These are phyloP conservation scores for Aspiorhynchus laticeps DNA, from an alignment of 2,113 vertebrate species.

Conservation along the genomic window DNA sequence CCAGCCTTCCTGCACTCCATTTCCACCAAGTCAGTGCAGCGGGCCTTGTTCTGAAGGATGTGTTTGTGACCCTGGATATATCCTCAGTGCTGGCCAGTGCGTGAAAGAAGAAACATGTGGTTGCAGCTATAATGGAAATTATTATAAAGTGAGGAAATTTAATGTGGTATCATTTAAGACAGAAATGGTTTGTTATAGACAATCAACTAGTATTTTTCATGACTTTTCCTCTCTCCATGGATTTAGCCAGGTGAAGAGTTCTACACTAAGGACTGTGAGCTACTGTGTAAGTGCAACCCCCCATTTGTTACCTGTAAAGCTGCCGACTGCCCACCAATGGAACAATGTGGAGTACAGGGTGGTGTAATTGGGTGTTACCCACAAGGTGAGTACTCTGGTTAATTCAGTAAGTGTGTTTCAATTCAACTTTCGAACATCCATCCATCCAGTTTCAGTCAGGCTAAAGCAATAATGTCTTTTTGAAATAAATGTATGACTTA, in stretches of 20 bases:
- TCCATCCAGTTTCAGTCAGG: background rate
- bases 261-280: conserved; percentile 67
- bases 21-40: conserved; percentile 61
- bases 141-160: conserved; percentile 71
- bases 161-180: background rate
- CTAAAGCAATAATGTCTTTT: background rate
- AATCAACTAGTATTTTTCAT: background rate
- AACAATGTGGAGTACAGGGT: conserved; percentile 70
- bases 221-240: conserved; percentile 9
- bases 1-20: conserved; percentile 65
- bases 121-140: conserved; percentile 70
- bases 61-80: conserved; percentile 74
- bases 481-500: background rate
- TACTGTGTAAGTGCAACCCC: conserved; percentile 69
- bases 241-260: conserved; percentile 74
- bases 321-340: conserved; percentile 68
- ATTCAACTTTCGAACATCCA: background rate
- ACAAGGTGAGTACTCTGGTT: conserved; percentile 65
- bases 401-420: conserved; percentile 57
- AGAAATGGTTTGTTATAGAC: background rate
- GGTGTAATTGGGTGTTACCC: conserved; percentile 77
- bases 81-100: conserved; percentile 75
- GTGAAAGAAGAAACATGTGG: conserved; percentile 69
- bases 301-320: conserved; percentile 64
- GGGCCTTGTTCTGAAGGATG: conserved; percentile 74